Evolutionary conservation across 1,140 invertebrate species (phyloP).

Genomic region (Drosophila pruinosa): DNA sequence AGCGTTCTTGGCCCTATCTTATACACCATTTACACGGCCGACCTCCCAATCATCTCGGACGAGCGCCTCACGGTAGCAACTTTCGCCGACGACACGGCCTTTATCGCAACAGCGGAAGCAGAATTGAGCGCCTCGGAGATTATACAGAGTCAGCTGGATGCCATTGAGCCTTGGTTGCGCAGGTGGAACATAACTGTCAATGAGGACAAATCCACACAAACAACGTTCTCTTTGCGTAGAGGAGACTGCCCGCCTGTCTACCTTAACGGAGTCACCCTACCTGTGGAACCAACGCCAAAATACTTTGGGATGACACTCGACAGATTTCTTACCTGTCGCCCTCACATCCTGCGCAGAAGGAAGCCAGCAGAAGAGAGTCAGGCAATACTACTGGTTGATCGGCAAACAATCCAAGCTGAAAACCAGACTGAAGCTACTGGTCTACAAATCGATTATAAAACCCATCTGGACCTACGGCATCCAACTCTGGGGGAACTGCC

Average conservation of each 20-base stretch:
- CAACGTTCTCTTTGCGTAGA: background rate
- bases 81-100: constrained; percentile 27
- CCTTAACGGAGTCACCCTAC: background rate
- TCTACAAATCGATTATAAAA: background rate
- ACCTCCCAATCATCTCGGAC: background rate
- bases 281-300: background rate
- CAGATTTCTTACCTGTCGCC: too few species aligned
- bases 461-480: too few species aligned
- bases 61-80: background rate
- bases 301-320: too few species aligned
- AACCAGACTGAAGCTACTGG: background rate
- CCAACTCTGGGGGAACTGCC: background rate
- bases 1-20: constrained; percentile 22
- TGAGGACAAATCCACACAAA: background rate
- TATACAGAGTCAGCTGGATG: too few species aligned
- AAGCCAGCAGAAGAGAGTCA: too few species aligned
- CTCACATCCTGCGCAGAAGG: too few species aligned
- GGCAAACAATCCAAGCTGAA: background rate
- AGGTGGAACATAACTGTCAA: background rate
- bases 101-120: too few species aligned
- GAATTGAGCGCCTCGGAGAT: too few species aligned
- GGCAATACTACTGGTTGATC: background rate
- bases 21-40: background rate
- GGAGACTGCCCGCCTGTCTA: background rate
- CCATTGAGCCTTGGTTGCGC: too few species aligned